These are phyloP conservation scores for Protomyctophum bolini DNA, from an alignment of 2,113 vertebrate genomes.

Conservation along the genomic window DNA sequence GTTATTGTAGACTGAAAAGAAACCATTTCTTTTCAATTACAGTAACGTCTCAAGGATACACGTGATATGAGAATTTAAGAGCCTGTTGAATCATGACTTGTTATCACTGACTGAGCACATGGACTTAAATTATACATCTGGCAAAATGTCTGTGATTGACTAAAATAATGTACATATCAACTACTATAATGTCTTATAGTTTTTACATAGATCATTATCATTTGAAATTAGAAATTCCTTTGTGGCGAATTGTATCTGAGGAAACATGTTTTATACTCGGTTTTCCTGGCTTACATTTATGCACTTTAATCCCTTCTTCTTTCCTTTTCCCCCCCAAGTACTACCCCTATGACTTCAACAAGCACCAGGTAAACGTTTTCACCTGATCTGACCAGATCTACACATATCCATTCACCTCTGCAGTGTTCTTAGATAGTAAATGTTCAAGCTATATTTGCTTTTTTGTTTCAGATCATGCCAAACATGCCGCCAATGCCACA, in stretches of 20 bases:
- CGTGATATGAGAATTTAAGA: neutral
- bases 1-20: neutral
- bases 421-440: neutral
- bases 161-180: neutral
- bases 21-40: neutral
- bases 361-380: conserved; percentile 65
- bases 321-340: conserved; percentile 54
- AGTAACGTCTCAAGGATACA: neutral
- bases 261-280: neutral
- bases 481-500: conserved; percentile 61
- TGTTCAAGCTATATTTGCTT: conserved; percentile 2
- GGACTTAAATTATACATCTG: neutral
- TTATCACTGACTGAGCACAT: neutral
- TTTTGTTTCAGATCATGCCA: conserved; percentile 63
- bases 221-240: neutral
- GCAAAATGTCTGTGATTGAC: neutral
- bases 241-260: neutral
- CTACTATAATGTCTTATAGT: neutral
- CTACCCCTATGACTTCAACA: conserved; percentile 75
- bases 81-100: neutral
- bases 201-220: neutral
- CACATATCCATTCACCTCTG: neutral
- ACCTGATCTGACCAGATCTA: neutral
- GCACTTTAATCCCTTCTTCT: conserved; percentile 30
- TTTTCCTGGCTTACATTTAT: neutral